Base-by-base conservation (phyloP, 1,140 invertebrate species). In the Fopius arisanus region DNA sequence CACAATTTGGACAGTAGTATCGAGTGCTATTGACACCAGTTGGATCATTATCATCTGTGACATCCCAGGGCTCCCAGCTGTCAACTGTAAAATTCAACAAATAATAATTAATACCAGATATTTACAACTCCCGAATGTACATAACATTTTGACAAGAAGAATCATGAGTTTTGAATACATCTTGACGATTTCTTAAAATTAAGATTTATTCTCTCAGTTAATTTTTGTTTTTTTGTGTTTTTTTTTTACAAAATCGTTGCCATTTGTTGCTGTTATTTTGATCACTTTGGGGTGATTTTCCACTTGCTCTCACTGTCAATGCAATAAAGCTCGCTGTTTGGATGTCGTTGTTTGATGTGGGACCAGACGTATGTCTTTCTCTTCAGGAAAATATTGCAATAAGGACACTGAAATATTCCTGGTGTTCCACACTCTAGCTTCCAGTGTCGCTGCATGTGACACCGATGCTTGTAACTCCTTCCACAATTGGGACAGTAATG, bases 371-470 rank as follows among this genome's bases (percentile, higher is more conserved):
- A 86, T 65, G 87, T 88, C 41, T 87, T 86, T 70, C 89, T 87
- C 70, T 87, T 86, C 3, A 87, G 86, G 9, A 79, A 75, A 67
- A 86, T 84, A 2, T 80, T 79, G 73, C 90, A 91, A 68, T 89
- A 81, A 14, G 90, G 89, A 74, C 90, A 91, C 26, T 83, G 80
- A 75, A 91, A 91, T 75, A 89, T 82, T 9, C 89, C 88, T 62
- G 84, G 82, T 33, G 89, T 86, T n/a, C 89, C 89, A 74, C 90
- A 91, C 75, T 91, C 90, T 76, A 87, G 90, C 63, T 90, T 90
- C 12, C 41, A 72, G 33, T 89, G 89, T 40, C 87, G 72, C 16
- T 78, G 81, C 67, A 87, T 75, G 51, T 78, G 82, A 62, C 83
- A 67, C 51, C 81, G 84, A 19, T 86, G 82, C 54, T 88, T 88